Base-by-base conservation (phyloP, 2,797 vertebrate species). In the Saxicola maurus region DNA sequence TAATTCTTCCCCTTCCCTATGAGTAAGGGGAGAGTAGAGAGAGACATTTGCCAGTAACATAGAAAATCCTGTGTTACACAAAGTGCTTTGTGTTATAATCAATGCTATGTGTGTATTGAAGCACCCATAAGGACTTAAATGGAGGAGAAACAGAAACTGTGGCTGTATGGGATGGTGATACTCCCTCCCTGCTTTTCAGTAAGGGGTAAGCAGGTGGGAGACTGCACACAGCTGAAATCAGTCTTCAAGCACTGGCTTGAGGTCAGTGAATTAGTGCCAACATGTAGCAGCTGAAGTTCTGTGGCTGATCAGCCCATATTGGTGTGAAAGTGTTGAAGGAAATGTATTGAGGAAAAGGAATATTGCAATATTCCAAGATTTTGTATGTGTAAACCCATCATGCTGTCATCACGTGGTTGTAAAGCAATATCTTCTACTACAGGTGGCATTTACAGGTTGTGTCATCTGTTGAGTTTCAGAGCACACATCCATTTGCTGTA, bases 381-480 rank as follows among this genome's bases (percentile, higher is more conserved):
- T 79, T 37, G 24, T 31, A 3, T 0, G 0, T 35, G 17, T 7
- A 69, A 86, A 60, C 35, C n/a, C n/a, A 17, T 59, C 27, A 28
- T 69, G 31, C 6, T 12, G 6, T 56, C 33, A 69, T 48, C 17
- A 37, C 7, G 7, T 10, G 27, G 3, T 8, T 90, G 51, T 77
- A 67, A 73, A 66, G 15, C 28, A 38, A 1, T 24, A 7, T 25
- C n/a, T 76, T 80, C 16, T 69, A 45, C 66, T 38, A 1, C 1
- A 0, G 0, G 0, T 76, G 67, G 17, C 3, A 1, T 37, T 69
- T 31, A 3, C 9, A 60, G 49, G 28, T 65, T 65, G 11, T 40
- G 53, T 80, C 46, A 13, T 14, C 15, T 40, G 20, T 15, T 0
- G 11, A 8, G 9, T 60, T 53, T 61, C 42, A n/a, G 42, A 16